These are phyloP conservation scores for Baronia brevicornis DNA, from an alignment of 2,888 invertebrate species.

Conservation along the genomic window DNA sequence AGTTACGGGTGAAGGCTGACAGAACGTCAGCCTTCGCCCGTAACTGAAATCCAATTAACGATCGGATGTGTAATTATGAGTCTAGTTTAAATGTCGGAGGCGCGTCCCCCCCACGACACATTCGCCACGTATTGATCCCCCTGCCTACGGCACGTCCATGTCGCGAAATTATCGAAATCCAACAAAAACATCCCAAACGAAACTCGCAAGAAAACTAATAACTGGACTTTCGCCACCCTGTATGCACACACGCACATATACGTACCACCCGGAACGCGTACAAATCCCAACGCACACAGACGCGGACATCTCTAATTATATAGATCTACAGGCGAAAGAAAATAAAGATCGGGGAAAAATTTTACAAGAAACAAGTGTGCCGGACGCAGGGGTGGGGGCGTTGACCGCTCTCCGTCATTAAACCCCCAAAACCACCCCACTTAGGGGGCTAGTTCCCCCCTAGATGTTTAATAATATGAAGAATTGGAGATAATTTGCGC, in stretches of 20 bases:
- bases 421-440: constrained; percentile 30
- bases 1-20: too few relatives aligned
- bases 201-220: constrained; percentile 74
- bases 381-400: constrained; percentile 50
- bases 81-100: constrained; percentile 13
- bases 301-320: constrained; percentile 58
- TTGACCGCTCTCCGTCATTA: constrained; percentile 72
- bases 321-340: constrained; percentile 65
- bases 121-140: constrained; percentile 28
- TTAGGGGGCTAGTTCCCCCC: constrained; percentile 62
- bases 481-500: constrained; percentile 77
- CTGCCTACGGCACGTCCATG: constrained; percentile 29
- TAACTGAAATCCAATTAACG: constrained; percentile 10
- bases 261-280: constrained; percentile 29
- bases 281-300: constrained; percentile 26
- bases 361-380: constrained; percentile 74
- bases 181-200: constrained; percentile 69
- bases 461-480: constrained; percentile 76
- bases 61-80: constrained; percentile 9
- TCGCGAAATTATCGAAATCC: constrained; percentile 75
- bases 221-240: constrained; percentile 57
- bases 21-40: constrained; percentile 1
- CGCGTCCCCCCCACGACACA: constrained; percentile 22
- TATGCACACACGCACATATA: constrained; percentile 33
- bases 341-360: constrained; percentile 76